Conservation (phyloP, 1,140 invertebrate genomes). For the Metopolophium dirhodum region DNA sequence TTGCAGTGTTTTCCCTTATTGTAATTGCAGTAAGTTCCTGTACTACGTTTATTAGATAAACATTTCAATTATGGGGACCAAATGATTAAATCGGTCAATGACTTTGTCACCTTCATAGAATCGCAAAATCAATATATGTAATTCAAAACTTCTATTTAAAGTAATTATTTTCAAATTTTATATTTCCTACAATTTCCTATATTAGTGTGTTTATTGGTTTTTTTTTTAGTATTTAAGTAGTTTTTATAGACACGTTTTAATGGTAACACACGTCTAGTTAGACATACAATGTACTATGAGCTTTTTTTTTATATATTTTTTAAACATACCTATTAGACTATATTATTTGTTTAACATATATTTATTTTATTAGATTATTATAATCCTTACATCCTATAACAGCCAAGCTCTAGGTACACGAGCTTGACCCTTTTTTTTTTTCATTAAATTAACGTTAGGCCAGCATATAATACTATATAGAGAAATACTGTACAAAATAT, state of each 20-base stretch:
- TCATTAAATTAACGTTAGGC: slow-evolving; percentile 10
- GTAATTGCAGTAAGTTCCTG: background rate
- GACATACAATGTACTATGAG: background rate
- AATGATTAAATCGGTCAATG: slow-evolving; percentile 1
- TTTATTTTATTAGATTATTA: background rate
- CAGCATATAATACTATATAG: background rate
- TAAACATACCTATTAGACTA: background rate
- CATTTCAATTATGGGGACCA: slow-evolving; percentile 14
- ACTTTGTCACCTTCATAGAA: background rate
- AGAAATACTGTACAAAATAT: slow-evolving; percentile 19
- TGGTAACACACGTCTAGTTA: background rate
- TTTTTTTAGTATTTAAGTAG: background rate
- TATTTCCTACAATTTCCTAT: background rate
- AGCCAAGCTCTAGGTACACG: background rate
- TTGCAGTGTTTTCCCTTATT: background rate
- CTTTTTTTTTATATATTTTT: background rate
- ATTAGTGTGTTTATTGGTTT: background rate
- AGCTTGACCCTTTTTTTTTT: background rate
- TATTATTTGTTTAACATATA: background rate
- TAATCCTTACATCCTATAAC: background rate
- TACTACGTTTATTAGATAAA: background rate
- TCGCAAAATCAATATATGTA: background rate
- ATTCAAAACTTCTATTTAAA: slow-evolving; percentile 10
- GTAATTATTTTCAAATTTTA: background rate
- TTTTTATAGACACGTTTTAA: background rate